Evolutionary conservation across 2,797 vertebrate genomes (phyloP).

Genomic region (Clarias fuscus): DNA sequence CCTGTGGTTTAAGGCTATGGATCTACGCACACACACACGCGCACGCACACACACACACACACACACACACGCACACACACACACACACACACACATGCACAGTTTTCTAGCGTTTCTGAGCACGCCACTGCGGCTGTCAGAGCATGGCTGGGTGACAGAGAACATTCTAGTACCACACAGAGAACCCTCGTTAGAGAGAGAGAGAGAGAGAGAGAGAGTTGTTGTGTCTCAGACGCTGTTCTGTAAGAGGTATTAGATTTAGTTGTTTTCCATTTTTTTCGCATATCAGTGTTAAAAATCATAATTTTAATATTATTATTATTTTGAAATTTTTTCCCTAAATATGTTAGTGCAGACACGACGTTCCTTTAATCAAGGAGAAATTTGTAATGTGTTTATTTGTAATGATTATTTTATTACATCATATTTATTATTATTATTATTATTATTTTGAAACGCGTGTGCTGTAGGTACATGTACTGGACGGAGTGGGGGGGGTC

Average conservation of each 20-base stretch:
- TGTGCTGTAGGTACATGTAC: slow-evolving; percentile 83
- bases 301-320: not conserved
- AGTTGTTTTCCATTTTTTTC: too few species aligned
- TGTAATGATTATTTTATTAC: not conserved
- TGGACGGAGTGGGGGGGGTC: slow-evolving; percentile 99
- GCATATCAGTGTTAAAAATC: not conserved
- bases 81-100: not conserved
- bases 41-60: slow-evolving; percentile 1
- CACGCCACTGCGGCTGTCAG: slow-evolving; percentile 8
- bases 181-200: not conserved
- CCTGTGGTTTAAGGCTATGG: slow-evolving; percentile 39
- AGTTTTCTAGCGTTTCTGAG: not conserved
- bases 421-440: not conserved
- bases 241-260: too few species aligned
- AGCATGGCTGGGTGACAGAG: not conserved
- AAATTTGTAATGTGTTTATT: too few species aligned
- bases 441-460: not conserved
- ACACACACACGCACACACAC: not conserved
- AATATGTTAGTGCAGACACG: not conserved
- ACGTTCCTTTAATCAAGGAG: too few species aligned
- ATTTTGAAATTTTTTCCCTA: not conserved
- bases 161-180: not conserved
- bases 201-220: too few species aligned
- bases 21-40: not conserved
- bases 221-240: not conserved